Percentiles rank a stretch among this genome's conserved stretches.
Conservation (phyloP, 2,797 vertebrate species). For the Capromys pilorides region DNA sequence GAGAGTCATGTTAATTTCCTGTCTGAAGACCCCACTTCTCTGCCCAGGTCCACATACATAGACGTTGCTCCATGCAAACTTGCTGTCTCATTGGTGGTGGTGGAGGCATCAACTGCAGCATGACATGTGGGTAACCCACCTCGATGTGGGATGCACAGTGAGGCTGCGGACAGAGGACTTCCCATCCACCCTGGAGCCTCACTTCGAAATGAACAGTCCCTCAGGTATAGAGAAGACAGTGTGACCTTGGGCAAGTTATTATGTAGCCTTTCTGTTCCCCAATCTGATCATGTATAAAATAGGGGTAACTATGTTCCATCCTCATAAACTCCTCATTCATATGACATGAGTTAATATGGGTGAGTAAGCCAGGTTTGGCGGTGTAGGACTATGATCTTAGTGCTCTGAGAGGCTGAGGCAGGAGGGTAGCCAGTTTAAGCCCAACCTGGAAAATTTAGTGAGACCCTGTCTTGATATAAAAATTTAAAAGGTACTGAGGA, state of each 20-base stretch:
- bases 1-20: neutral
- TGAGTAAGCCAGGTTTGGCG: neutral
- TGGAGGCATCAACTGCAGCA: neutral
- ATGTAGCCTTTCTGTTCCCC: conserved; percentile 7
- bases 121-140: neutral
- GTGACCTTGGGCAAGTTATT: neutral
- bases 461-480: neutral
- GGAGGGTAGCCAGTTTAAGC: neutral
- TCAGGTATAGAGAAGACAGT: neutral
- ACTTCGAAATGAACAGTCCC: neutral
- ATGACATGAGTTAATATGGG: neutral
- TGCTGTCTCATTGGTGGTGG: neutral
- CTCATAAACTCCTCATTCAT: conserved; percentile 4
- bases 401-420: neutral
- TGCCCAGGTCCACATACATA: neutral
- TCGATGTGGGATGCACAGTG: neutral
- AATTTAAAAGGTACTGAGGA: neutral
- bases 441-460: neutral
- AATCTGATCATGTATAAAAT: neutral
- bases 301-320: neutral
- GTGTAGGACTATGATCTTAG: neutral
- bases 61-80: neutral
- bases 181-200: neutral
- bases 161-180: neutral
- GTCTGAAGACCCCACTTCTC: neutral